Percentiles rank a stretch among this genome's conserved stretches.
phyloP scores from a whole-genome alignment of 2,113 vertebrate genomes.

The Otis tarda region DNA sequence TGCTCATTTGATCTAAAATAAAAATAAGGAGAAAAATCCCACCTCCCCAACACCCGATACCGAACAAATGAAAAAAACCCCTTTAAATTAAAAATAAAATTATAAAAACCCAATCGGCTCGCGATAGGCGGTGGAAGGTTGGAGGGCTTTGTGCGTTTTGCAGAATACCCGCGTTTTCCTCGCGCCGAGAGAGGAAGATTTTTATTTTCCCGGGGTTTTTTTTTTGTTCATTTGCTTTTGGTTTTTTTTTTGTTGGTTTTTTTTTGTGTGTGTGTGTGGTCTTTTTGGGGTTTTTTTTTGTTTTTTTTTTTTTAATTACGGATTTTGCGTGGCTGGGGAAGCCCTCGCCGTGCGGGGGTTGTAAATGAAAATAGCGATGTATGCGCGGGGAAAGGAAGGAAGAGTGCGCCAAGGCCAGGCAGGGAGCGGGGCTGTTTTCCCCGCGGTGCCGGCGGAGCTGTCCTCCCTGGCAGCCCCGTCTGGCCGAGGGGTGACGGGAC shows the following conservation, averaged over 20 bases:
- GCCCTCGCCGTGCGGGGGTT: background rate
- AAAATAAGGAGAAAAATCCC: background rate
- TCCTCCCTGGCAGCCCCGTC: background rate
- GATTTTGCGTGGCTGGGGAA: background rate
- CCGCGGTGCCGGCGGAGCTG: background rate
- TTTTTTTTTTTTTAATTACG: background rate
- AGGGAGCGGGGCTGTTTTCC: background rate
- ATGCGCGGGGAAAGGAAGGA: background rate
- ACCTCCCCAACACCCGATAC: background rate
- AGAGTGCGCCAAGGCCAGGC: background rate
- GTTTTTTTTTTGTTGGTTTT: too few relatives aligned
- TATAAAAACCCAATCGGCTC: background rate
- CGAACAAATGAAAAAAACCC: background rate
- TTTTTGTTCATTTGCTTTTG: too few relatives aligned
- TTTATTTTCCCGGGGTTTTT: background rate
- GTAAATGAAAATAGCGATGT: background rate
- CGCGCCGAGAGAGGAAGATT: background rate
- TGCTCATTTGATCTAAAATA: background rate
- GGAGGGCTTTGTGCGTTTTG: background rate
- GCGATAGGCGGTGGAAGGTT: background rate
- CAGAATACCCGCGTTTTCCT: background rate
- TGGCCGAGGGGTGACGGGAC: background rate
- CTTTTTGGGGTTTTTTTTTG: background rate
- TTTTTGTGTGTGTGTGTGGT: background rate
- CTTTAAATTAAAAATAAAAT: background rate